Conservation (phyloP, 1,140 invertebrate genomes). For the Atopsyche davidsoni region DNA sequence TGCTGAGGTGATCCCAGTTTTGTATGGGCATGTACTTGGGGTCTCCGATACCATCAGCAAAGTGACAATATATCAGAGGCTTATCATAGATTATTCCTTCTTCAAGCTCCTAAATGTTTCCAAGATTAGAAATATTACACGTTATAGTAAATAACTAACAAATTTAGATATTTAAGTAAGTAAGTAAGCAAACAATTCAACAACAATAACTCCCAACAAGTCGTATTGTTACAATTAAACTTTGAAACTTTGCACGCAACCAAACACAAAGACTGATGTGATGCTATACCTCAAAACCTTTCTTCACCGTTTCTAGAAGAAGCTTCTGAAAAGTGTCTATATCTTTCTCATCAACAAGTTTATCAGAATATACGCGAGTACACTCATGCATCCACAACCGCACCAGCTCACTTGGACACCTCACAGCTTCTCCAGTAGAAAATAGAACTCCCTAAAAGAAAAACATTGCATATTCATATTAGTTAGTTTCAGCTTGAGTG, state of each 20-base stretch:
- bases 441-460: constrained; percentile 77
- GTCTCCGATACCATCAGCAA: constrained; percentile 85
- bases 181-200: no score
- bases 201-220: no score
- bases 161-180: no score
- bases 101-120: constrained; percentile 55
- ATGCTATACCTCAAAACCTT: constrained; percentile 74
- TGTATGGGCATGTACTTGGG: constrained; percentile 81
- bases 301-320: constrained; percentile 71
- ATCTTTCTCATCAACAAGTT: constrained; percentile 73
- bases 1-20: constrained; percentile 66
- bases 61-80: constrained; percentile 84
- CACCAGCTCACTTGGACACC: constrained; percentile 62
- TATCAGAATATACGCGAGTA: constrained; percentile 83
- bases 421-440: constrained; percentile 70
- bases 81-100: constrained; percentile 59
- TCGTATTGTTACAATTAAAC: constrained; percentile 3
- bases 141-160: no score
- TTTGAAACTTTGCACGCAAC: neutral
- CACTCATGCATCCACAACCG: constrained; percentile 87
- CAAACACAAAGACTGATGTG: no score
- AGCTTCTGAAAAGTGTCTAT: constrained; percentile 70
- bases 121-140: no score
- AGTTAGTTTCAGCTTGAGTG: neutral
- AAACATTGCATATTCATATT: constrained; percentile 4